Conservation (phyloP, 2,888 invertebrate species). For the Reticulitermes lucifugus region DNA sequence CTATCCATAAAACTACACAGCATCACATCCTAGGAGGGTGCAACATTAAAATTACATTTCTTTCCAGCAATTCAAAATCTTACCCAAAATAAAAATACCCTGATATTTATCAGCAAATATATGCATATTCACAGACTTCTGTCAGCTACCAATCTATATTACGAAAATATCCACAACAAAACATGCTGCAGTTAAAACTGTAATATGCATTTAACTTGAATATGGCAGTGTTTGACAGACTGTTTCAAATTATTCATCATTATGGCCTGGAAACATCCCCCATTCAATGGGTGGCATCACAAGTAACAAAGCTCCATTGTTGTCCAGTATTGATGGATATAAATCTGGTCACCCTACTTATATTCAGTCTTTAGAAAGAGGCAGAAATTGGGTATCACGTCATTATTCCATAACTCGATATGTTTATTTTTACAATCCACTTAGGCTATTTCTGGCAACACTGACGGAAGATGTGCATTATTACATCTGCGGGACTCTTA, state of each 20-base stretch:
- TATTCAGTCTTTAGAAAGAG: conserved; percentile 29
- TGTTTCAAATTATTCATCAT: not conserved
- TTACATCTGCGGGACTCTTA: not conserved
- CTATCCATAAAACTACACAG: too few species aligned
- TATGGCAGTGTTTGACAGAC: conserved; percentile 1
- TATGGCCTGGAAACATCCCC: not conserved
- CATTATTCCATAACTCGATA: conserved; percentile 20
- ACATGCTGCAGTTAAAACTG: not conserved
- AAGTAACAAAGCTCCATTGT: not conserved
- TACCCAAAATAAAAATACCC: not conserved
- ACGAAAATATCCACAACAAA: not conserved
- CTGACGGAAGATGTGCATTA: not conserved
- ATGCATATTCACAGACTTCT: not conserved
- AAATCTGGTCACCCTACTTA: not conserved
- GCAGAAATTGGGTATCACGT: conserved; percentile 36
- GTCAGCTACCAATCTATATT: not conserved
- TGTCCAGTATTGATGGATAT: not conserved
- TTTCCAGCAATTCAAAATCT: not conserved
- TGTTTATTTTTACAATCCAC: conserved; percentile 21
- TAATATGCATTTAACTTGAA: not conserved
- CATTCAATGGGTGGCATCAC: not conserved
- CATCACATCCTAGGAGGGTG: too few species aligned
- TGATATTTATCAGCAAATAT: not conserved
- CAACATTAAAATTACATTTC: too few species aligned
- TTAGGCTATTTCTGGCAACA: not conserved